Percentiles rank a stretch among this genome's conserved stretches.
Evolutionary conservation across 1,140 invertebrate genomes (phyloP).

Genomic region (Drosophila gunungcola): DNA sequence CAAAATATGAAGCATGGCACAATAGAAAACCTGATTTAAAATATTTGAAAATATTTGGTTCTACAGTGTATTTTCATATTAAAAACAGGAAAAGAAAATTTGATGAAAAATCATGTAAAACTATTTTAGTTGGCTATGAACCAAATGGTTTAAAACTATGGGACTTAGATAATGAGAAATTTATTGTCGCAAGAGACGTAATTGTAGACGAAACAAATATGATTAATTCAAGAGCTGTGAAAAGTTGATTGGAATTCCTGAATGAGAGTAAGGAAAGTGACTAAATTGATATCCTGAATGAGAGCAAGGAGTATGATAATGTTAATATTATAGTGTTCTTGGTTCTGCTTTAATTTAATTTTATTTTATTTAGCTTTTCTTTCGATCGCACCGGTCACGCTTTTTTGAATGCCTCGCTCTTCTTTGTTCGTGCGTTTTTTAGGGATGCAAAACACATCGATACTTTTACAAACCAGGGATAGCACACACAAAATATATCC

Average conservation of each 20-base stretch:
- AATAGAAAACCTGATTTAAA: slow-evolving; percentile 11
- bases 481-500: too few relatives aligned
- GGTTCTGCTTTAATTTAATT: too few relatives aligned
- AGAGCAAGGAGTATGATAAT: too few relatives aligned
- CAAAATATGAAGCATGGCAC: slow-evolving; percentile 11
- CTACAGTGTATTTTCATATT: slow-evolving; percentile 10
- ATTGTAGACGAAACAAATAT: slow-evolving; percentile 17
- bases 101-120: slow-evolving; percentile 14
- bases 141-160: slow-evolving; percentile 13
- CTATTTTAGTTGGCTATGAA: slow-evolving; percentile 12
- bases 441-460: too few relatives aligned
- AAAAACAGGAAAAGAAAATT: slow-evolving; percentile 22
- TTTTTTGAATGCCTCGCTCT: too few relatives aligned
- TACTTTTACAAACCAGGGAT: too few relatives aligned
- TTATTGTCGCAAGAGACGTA: slow-evolving; percentile 11
- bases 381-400: too few relatives aligned
- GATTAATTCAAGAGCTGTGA: slow-evolving; percentile 2
- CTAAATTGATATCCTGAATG: background rate
- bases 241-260: slow-evolving; percentile 1
- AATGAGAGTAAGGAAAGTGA: slow-evolving; percentile 1
- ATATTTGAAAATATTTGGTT: slow-evolving; percentile 18
- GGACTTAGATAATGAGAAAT: too few relatives aligned
- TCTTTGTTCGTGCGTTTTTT: too few relatives aligned
- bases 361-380: too few relatives aligned
- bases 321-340: too few relatives aligned